These are phyloP conservation scores for Erinaceus europaeus DNA, from an alignment of 2,113 vertebrate species.

Conservation along the genomic window DNA sequence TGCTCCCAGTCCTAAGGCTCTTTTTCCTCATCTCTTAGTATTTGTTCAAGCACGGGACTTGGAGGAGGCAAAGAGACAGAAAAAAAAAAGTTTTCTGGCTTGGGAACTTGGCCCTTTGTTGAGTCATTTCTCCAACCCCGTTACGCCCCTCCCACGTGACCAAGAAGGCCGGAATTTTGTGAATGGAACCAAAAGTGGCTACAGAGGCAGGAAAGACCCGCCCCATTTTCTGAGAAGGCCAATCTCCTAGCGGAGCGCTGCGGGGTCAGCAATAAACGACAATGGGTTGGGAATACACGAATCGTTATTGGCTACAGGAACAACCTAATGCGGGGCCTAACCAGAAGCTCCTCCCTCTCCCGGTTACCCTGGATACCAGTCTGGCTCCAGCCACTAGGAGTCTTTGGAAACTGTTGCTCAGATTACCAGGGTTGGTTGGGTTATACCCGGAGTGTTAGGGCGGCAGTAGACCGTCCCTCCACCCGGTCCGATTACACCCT, in stretches of 20 bases:
- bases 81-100: conserved; percentile 16
- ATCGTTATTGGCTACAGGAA: conserved; percentile 51
- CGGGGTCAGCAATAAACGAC: conserved; percentile 72
- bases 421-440: not conserved
- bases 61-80: not conserved
- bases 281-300: conserved; percentile 44
- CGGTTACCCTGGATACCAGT: conserved; percentile 64
- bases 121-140: conserved; percentile 33
- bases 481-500: not conserved
- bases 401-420: conserved; percentile 53
- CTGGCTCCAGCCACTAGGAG: not conserved
- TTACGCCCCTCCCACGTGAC: conserved; percentile 63
- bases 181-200: conserved; percentile 67
- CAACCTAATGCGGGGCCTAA: conserved; percentile 14
- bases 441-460: not conserved
- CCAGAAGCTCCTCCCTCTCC: conserved; percentile 43
- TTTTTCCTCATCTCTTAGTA: not conserved
- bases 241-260: conserved; percentile 72
- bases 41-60: not conserved
- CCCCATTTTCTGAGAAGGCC: conserved; percentile 37
- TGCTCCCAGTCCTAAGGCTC: not conserved
- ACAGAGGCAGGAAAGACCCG: conserved; percentile 11
- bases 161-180: conserved; percentile 65
- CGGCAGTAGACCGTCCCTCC: not conserved
- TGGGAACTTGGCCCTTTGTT: conserved; percentile 54